Evolutionary conservation across 2,888 invertebrate genomes (phyloP), one percentile per base, ranked within the genome.

Genomic region (Rhorus exstirpatorius): DNA sequence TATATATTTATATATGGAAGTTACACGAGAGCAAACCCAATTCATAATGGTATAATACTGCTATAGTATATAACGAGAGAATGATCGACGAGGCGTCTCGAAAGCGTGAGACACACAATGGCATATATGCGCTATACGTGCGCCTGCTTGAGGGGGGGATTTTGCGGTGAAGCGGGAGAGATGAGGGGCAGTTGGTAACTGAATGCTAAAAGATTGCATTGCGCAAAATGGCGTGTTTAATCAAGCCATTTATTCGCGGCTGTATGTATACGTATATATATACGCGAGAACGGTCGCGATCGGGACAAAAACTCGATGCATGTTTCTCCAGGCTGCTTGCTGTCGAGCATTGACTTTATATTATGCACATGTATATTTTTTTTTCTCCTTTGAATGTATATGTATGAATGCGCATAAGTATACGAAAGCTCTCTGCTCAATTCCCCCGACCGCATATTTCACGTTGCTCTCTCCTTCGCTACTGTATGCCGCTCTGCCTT

Each of bases 171-270:
- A 44, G 53, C 17, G 35, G 38, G 17, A 74, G 46, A 63, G 68
- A 68, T 31, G 61, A 80, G 68, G 65, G 72, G 60, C 68, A 83
- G 81, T 81, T 78, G 82, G 72, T 81, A 79, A 74, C 35, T 70
- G 82, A 83, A 72, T 83, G 77, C 82, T 85, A 80, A 89, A 75
- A 89, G 87, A 90, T 90, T 89, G 84, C 87, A 89, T 90, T 90
- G 89, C 88, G 88, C 86, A 89, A 90, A 90, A 89, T 89, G 88
- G 90, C 88, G 87, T 85, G 83, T 87, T 90, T 89, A 90, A 90
- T 90, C 90, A 90, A 88, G 85, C 89, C 88, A 88, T 89, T 90
- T 90, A 89, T 90, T 90, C 89, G 87, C 84, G 80, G 82, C 74
- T 83, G 79, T 82, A 80, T 85, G 83, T 74, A 49, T 70, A 53